phyloP scores from a whole-genome alignment of 30 jellyfish, hydroid and myxozoan species.

The Rhopilema esculentum region DNA sequence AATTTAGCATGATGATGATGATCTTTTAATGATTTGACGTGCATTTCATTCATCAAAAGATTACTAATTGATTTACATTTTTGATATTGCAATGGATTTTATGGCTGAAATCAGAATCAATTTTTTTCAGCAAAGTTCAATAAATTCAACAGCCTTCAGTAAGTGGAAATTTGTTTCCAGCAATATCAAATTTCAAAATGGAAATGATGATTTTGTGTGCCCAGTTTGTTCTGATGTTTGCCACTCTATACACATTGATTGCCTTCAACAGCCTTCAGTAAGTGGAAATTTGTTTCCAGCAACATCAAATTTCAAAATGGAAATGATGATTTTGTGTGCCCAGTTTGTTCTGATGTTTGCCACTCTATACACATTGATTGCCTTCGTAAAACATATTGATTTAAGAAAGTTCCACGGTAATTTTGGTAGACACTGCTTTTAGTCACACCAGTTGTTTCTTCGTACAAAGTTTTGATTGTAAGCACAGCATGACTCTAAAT shows the following conservation, averaged over 20 bases:
- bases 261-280: not conserved
- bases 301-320: constrained; percentile 24
- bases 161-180: not conserved
- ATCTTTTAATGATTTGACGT: not conserved
- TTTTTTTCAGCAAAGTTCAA: constrained; percentile 1
- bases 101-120: no score
- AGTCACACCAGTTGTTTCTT: not conserved
- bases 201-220: not conserved
- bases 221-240: not conserved
- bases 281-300: not conserved
- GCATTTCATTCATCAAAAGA: not conserved
- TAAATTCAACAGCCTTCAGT: not conserved
- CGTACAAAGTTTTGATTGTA: not conserved
- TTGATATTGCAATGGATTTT: no score
- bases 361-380: constrained; percentile 44
- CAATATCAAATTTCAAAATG: not conserved
- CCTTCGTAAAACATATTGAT: constrained; percentile 59
- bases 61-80: no score
- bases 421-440: not conserved
- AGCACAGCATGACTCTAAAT: not conserved
- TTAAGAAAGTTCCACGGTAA: constrained; percentile 47
- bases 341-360: constrained; percentile 11
- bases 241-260: no score
- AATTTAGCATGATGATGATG: not conserved
- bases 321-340: constrained; percentile 30